These are phyloP conservation scores for Pristionchus maxplancki DNA, from an alignment of 2,888 invertebrate species.

Conservation along the genomic window DNA sequence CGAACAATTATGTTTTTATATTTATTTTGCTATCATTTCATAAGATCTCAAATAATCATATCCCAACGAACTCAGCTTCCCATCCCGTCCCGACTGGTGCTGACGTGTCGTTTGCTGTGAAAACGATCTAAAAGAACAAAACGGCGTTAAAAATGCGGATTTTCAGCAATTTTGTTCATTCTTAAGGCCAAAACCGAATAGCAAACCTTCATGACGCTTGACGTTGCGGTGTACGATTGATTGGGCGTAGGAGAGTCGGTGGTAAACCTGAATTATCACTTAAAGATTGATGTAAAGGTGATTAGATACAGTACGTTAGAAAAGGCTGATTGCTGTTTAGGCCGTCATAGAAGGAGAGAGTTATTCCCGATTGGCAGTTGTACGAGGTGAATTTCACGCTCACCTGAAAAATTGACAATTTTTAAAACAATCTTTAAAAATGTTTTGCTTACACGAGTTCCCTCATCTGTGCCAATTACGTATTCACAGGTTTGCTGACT, in stretches of 20 bases:
- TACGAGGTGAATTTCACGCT: neutral
- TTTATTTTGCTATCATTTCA: too few species aligned
- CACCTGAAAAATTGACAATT: neutral
- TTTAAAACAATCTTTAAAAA: neutral
- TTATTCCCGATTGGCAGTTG: neutral
- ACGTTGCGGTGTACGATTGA: neutral
- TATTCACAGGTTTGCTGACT: constrained; percentile 11
- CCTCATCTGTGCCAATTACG: neutral
- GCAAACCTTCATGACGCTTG: neutral
- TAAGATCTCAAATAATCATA: neutral
- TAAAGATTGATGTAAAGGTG: neutral
- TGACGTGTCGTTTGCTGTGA: neutral
- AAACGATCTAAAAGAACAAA: neutral
- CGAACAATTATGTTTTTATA: too few species aligned
- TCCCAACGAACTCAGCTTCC: neutral
- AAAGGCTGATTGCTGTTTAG: neutral
- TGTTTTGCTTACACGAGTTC: neutral
- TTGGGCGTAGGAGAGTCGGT: neutral
- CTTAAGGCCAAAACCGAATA: neutral
- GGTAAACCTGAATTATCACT: neutral
- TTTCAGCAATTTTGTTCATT: neutral
- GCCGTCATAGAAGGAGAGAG: neutral
- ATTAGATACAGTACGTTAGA: neutral
- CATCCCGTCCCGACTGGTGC: neutral
- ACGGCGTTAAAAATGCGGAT: neutral